A percentile compares a stretch with the other conserved stretches of the same genome.
Conservation (phyloP, 1,140 invertebrate genomes). For the Aphidius ervi region DNA sequence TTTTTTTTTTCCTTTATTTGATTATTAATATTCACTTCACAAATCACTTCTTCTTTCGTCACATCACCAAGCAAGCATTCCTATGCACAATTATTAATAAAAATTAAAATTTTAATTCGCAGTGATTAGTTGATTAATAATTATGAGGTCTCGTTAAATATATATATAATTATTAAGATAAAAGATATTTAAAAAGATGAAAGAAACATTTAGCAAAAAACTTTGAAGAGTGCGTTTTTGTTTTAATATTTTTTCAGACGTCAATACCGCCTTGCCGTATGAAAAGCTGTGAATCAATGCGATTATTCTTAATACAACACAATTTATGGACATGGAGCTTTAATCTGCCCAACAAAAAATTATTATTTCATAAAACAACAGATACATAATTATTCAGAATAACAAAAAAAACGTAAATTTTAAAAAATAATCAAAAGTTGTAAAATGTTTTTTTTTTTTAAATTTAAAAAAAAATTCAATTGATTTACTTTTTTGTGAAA, state of each 20-base stretch:
- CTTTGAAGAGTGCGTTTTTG: slow-evolving; percentile 48
- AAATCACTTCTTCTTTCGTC: neutral
- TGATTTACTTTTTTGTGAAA: too few species aligned
- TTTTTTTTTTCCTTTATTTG: too few species aligned
- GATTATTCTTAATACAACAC: slow-evolving; percentile 35
- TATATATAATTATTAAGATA: slow-evolving; percentile 1
- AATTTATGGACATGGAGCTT: slow-evolving; percentile 10
- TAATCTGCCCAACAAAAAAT: slow-evolving; percentile 3
- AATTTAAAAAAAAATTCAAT: too few species aligned
- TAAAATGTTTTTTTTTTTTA: too few species aligned
- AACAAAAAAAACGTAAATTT: neutral
- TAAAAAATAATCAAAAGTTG: too few species aligned
- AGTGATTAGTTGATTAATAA: neutral
- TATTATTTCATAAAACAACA: neutral
- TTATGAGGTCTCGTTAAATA: neutral
- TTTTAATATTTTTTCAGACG: slow-evolving; percentile 75
- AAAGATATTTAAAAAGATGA: slow-evolving; percentile 1
- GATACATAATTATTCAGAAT: slow-evolving; percentile 7
- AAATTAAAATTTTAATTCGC: neutral
- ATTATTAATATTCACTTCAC: neutral
- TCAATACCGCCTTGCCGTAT: slow-evolving; percentile 82
- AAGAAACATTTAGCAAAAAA: slow-evolving; percentile 5
- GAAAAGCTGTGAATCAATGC: slow-evolving; percentile 72
- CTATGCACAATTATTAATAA: slow-evolving; percentile 2
- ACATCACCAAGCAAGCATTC: slow-evolving; percentile 5